Conservation (phyloP, 2,888 invertebrate species). For the Leptothorax acervorum region DNA sequence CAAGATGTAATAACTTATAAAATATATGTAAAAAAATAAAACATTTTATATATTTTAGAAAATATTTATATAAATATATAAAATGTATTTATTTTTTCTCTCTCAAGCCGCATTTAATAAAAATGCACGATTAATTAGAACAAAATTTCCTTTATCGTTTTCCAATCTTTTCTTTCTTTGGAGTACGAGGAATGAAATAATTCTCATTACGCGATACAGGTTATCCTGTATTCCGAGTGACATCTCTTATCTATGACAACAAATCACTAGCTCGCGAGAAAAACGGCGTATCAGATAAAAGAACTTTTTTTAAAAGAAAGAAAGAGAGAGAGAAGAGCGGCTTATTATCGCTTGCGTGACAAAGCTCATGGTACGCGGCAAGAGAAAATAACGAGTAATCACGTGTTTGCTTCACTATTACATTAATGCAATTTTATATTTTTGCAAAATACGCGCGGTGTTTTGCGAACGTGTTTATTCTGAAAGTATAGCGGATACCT, state of each 20-base stretch:
- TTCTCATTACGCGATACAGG: neutral
- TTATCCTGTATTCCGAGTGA: constrained; percentile 6
- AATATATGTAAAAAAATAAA: neutral
- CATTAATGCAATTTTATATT: constrained; percentile 9
- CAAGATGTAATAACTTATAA: neutral
- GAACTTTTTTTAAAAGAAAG: neutral
- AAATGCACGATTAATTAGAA: neutral
- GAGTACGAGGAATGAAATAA: neutral
- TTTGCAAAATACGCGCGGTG: neutral
- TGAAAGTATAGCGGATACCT: neutral
- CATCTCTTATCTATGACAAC: constrained; percentile 17
- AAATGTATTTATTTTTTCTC: neutral
- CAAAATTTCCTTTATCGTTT: neutral
- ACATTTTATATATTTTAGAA: neutral
- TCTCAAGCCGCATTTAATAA: neutral
- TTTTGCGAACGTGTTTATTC: neutral
- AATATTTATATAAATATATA: neutral
- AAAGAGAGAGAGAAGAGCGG: neutral
- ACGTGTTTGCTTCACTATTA: neutral
- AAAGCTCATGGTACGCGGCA: neutral
- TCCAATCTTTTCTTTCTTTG: neutral
- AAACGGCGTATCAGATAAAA: constrained; percentile 5
- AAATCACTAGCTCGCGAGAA: constrained; percentile 24
- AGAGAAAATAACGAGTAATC: constrained; percentile 16
- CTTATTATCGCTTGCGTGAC: neutral